Percentiles rank a stretch among this genome's conserved stretches.
phyloP scores from a whole-genome alignment of 2,888 invertebrate species.

The Scaptomyza polygonia region DNA sequence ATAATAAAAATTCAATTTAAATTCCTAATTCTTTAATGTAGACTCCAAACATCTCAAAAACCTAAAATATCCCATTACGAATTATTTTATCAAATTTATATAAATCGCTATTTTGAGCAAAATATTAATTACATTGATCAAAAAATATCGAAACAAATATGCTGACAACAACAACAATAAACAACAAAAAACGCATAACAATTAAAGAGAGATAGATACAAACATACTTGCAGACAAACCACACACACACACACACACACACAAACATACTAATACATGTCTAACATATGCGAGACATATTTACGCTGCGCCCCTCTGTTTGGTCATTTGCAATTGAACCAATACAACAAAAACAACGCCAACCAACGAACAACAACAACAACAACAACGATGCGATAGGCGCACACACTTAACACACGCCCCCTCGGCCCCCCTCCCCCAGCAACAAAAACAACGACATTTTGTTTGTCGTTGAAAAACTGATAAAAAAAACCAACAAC shows the following conservation, averaged over 20 bases:
- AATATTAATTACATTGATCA: too few species aligned
- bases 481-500: too few species aligned
- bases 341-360: conserved; percentile 55
- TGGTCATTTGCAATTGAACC: conserved; percentile 67
- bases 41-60: too few species aligned
- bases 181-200: conserved; percentile 17
- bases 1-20: too few species aligned
- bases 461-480: too few species aligned
- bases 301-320: conserved; percentile 63
- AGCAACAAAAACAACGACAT: conserved; percentile 16
- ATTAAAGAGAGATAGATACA: conserved; percentile 29
- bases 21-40: too few species aligned
- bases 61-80: too few species aligned
- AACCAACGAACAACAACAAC: conserved; percentile 38
- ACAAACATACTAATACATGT: conserved; percentile 2
- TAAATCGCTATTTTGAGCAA: too few species aligned
- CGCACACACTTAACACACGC: conserved; percentile 56
- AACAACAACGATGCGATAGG: conserved; percentile 47
- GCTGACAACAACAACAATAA: too few species aligned
- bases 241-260: conserved; percentile 7
- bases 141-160: too few species aligned
- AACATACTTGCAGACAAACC: not conserved
- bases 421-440: conserved; percentile 23
- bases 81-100: too few species aligned
- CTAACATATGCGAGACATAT: conserved; percentile 31